phyloP scores from a whole-genome alignment of 2,888 invertebrate genomes.

The Sinhomidia bicolor region DNA sequence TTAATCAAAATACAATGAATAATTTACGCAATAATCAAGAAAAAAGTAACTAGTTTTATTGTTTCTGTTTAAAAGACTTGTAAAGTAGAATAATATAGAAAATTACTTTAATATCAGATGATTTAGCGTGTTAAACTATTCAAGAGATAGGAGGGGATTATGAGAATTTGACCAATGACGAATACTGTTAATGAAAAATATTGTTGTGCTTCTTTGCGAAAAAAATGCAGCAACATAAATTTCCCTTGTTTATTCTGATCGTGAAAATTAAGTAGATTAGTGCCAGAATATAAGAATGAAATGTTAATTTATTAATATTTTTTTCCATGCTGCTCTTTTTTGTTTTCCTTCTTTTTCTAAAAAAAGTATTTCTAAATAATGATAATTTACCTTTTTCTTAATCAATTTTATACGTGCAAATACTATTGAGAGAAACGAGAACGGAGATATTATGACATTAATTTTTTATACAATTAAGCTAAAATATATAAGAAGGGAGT shows the following conservation, averaged over 20 bases:
- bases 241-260: background rate
- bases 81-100: too few relatives aligned
- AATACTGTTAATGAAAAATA: too few relatives aligned
- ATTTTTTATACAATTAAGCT: constrained; percentile 64
- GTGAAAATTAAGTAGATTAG: background rate
- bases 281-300: background rate
- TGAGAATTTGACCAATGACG: too few relatives aligned
- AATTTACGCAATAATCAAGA: too few relatives aligned
- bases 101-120: too few relatives aligned
- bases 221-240: background rate
- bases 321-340: background rate
- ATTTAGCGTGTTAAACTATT: too few relatives aligned
- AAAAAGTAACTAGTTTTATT: too few relatives aligned
- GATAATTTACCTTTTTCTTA: constrained; percentile 67
- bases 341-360: constrained; percentile 1
- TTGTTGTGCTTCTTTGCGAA: background rate
- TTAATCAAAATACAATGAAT: too few relatives aligned
- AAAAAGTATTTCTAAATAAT: constrained; percentile 54
- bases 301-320: constrained; percentile 58
- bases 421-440: constrained; percentile 44
- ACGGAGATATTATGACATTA: constrained; percentile 58
- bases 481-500: constrained; percentile 43
- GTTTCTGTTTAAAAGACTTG: too few relatives aligned
- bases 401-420: constrained; percentile 48
- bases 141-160: too few relatives aligned